Base-by-base conservation (phyloP, 2,113 vertebrate genomes). In the Arothron firmamentum region DNA sequence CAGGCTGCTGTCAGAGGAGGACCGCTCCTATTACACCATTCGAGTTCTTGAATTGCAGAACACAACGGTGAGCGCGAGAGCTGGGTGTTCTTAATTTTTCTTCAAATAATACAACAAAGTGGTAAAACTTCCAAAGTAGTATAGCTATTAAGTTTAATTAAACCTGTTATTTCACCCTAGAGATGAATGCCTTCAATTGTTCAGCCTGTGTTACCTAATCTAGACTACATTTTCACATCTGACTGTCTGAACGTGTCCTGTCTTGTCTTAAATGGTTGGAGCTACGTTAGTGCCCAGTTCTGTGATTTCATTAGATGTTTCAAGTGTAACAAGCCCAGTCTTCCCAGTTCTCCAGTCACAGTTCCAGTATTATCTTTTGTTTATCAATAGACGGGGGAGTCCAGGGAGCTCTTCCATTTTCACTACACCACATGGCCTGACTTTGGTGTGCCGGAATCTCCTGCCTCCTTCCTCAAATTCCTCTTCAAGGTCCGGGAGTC, bases 371-470 rank as follows among this genome's bases (percentile, higher is more conserved):
- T 14, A 2, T 3, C 5, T 18, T 1, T 78, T 25, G 59, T 82
- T 85, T n/a, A 65, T 46, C 73, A 82, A 56, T 75, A 99, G 97
- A 96, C 90, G 14, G 90, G 88, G 2, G 94, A 97, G 69, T 90
- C 85, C 25, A 93, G 96, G 89, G 89, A 93, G 77, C 93, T 99
- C 77, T 95, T 90, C 83, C 97, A 99, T 85, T 99, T 97, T 90
- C 97, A 99, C 89, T 99, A 98, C 90, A 99, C 97, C 60, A 96
- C 95, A 0, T 99, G 97, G 97, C 96, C 97, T 70, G 97, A 99
- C 85, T 99, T 99, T n/a, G 97, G 97, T 48, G 96, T 99, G 72
- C 97, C 97, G 23, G 95, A 98, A 77, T 99, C 96, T 61, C 97
- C 97, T 6, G 95, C 94, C 72, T 95, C 94, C 52, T 99, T 98